phyloP scores from a whole-genome alignment of 1,140 invertebrate species.

The Macrostomum lignano region DNA sequence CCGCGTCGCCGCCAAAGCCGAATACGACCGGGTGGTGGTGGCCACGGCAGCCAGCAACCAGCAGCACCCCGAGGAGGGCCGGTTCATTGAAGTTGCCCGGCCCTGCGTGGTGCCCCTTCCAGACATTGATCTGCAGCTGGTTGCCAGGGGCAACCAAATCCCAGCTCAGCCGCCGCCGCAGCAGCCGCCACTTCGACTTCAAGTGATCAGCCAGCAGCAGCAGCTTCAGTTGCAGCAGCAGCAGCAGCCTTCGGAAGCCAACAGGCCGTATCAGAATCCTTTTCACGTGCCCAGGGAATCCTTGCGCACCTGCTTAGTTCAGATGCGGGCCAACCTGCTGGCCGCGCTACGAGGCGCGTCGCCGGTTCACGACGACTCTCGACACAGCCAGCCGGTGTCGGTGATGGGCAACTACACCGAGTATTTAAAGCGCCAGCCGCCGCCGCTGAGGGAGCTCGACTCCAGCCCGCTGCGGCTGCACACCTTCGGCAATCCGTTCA shows the following conservation, averaged over 20 bases:
- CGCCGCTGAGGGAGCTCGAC: slow-evolving; percentile 68
- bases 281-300: slow-evolving; percentile 59
- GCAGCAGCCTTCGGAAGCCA: too few species aligned
- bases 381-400: slow-evolving; percentile 72
- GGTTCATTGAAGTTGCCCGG: not conserved
- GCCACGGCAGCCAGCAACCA: not conserved
- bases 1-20: not conserved
- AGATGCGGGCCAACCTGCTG: slow-evolving; percentile 66
- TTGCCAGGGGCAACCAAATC: not conserved
- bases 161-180: too few species aligned
- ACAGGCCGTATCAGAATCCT: slow-evolving; percentile 34
- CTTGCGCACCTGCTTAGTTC: slow-evolving; percentile 53
- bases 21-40: not conserved
- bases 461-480: slow-evolving; percentile 73
- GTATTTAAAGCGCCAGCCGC: slow-evolving; percentile 67
- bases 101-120: not conserved
- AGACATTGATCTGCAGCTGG: too few species aligned
- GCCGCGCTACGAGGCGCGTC: too few species aligned
- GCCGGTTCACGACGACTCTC: too few species aligned
- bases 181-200: not conserved
- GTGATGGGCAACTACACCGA: slow-evolving; percentile 99
- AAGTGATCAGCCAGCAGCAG: too few species aligned
- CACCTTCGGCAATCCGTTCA: slow-evolving; percentile 97
- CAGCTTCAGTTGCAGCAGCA: too few species aligned
- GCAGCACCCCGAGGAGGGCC: slow-evolving; percentile 4